Conservation (phyloP, 2,888 invertebrate genomes). For the Troides oblongomaculatus region DNA sequence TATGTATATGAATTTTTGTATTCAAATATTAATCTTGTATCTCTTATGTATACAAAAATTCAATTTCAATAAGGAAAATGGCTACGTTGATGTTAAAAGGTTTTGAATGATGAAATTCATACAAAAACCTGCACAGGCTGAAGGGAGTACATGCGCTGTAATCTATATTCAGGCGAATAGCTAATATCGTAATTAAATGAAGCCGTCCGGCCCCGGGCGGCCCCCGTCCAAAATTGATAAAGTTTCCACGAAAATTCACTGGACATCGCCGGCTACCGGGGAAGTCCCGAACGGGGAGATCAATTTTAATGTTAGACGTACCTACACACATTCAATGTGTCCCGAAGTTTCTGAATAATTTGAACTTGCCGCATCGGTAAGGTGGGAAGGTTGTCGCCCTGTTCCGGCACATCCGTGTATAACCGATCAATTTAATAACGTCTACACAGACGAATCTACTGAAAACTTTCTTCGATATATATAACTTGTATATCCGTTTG, state of each 20-base stretch:
- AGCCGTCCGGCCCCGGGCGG: slow-evolving; percentile 37
- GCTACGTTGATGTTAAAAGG: neutral
- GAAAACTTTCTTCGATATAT: neutral
- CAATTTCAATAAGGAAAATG: too few species aligned
- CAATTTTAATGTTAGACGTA: slow-evolving; percentile 38
- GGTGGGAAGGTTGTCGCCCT: slow-evolving; percentile 2
- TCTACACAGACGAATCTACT: neutral
- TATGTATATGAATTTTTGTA: too few species aligned
- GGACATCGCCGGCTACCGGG: slow-evolving; percentile 40
- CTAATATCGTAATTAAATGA: slow-evolving; percentile 41
- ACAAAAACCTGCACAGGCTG: neutral
- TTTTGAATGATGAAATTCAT: neutral
- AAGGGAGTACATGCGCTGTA: neutral
- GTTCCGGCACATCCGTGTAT: slow-evolving; percentile 3
- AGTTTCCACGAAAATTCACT: slow-evolving; percentile 51
- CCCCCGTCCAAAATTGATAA: slow-evolving; percentile 48
- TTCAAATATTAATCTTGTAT: too few species aligned
- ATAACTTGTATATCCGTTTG: too few species aligned
- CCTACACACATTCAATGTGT: slow-evolving; percentile 30
- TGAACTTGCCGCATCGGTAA: slow-evolving; percentile 17
- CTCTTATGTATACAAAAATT: too few species aligned
- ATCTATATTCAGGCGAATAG: slow-evolving; percentile 16
- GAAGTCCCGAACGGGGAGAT: slow-evolving; percentile 39
- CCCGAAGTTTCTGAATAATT: slow-evolving; percentile 26
- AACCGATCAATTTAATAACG: slow-evolving; percentile 20